A percentile compares a stretch with the other conserved stretches of the same genome.
Conservation (phyloP, 1,140 invertebrate genomes). For the Nasonia giraulti region DNA sequence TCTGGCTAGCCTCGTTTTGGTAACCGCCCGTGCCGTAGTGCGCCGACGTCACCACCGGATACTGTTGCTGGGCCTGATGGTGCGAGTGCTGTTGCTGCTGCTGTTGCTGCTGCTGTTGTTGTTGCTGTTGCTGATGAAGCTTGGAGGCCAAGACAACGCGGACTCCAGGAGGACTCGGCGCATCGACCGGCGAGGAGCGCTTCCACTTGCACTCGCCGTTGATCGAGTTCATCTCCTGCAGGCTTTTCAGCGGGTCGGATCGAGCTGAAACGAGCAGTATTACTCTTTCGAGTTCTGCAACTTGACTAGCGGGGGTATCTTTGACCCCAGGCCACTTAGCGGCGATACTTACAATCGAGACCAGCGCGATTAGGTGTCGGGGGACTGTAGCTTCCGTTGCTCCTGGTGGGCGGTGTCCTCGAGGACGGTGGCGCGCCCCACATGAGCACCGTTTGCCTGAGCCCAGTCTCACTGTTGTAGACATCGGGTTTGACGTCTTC, state of each 20-base stretch:
- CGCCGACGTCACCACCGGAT: conserved; percentile 67
- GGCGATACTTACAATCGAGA: conserved; percentile 42
- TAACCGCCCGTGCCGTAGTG: conserved; percentile 64
- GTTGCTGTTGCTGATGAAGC: conserved; percentile 57
- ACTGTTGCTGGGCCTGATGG: conserved; percentile 58
- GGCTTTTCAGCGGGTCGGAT: conserved; percentile 76
- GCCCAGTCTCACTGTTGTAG: conserved; percentile 74
- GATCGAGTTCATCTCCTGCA: conserved; percentile 77
- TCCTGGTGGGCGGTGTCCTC: conserved; percentile 68
- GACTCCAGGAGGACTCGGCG: conserved; percentile 65
- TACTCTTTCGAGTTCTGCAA: no score
- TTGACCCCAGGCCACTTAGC: no score
- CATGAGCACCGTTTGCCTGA: conserved; percentile 90
- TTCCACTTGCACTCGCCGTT: conserved; percentile 75
- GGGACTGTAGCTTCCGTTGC: conserved; percentile 72
- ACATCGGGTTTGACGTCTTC: conserved; percentile 79
- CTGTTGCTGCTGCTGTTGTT: conserved; percentile 62
- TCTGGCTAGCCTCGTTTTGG: conserved; percentile 53
- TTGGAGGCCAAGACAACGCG: conserved; percentile 54
- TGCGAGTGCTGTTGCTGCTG: conserved; percentile 58
- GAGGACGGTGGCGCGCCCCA: conserved; percentile 79
- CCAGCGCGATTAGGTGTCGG: conserved; percentile 66
- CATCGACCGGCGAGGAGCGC: conserved; percentile 66
- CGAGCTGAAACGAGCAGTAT: conserved; percentile 46
- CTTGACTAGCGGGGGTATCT: no score